Conservation (phyloP, 2,113 vertebrate species). For the Numida meleagris region DNA sequence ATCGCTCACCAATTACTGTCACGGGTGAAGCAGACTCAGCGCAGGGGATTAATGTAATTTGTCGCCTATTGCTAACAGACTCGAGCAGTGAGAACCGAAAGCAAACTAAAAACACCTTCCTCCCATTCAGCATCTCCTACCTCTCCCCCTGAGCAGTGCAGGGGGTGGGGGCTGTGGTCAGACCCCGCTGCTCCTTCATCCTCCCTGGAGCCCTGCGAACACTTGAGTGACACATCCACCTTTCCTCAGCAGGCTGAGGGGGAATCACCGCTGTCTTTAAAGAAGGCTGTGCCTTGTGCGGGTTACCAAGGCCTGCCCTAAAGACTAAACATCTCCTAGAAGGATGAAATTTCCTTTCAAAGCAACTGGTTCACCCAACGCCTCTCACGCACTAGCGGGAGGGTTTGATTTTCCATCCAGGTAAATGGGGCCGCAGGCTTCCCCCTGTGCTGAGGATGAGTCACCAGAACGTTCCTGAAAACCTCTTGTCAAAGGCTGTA, state of each 20-base stretch:
- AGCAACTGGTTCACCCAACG: neutral
- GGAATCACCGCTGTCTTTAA: fast-evolving
- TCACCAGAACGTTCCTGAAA: neutral
- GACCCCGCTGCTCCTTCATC: neutral
- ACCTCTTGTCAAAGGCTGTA: conserved; percentile 8
- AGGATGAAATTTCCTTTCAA: neutral
- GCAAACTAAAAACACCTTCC: neutral
- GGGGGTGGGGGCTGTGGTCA: neutral
- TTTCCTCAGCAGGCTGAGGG: neutral
- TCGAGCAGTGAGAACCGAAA: neutral
- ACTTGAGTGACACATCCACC: neutral
- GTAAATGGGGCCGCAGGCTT: neutral
- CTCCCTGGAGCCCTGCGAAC: neutral
- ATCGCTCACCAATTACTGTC: neutral
- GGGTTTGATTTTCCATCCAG: neutral
- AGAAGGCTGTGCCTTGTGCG: neutral
- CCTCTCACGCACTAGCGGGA: neutral
- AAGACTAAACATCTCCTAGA: neutral
- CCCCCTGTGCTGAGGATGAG: neutral
- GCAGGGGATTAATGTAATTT: neutral
- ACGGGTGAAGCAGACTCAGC: neutral
- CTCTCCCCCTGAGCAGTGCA: neutral
- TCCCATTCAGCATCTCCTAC: neutral
- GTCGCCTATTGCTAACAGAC: neutral
- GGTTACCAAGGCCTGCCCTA: neutral